Base-by-base conservation (phyloP, 1,140 invertebrate species). In the Sesamia nonagrioides region DNA sequence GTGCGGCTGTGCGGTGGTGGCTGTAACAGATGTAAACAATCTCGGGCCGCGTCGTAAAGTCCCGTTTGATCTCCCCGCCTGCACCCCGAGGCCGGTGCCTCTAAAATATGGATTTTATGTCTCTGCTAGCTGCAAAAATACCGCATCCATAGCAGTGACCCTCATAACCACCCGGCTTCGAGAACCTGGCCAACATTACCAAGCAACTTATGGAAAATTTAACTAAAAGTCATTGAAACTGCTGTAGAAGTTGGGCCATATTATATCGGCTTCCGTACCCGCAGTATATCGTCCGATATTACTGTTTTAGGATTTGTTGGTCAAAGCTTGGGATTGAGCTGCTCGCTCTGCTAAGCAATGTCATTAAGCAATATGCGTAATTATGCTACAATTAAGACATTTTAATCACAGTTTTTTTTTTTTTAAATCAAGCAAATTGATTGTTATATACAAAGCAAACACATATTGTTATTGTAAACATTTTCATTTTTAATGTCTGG, bases 21-120 rank as follows among this genome's bases (percentile, higher is more conserved):
- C 81, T 86, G 91, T 88, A 91, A 88, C 93, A 94, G 91, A 94
- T 94, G 93, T 94, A 94, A 94, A 94, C 93, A 94, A 91, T 92
- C 91, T 90, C 90, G 88, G 88, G 75, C 89, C 82, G 86, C 87
- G 92, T 89, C 91, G 86, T 94, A 93, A 94, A 94, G 80, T 90
- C 87, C 81, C 89, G 93, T 94, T 94, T 94, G 93, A 94, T 94
- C 89, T 92, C 83, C 88, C 89, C 90, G 86, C 85, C 77, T 78
- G 56, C 89, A 86, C 84, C 83, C 77, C 77, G 66, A 54, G 58
- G 48, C 80, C 77, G 81, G 76, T 80, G 88, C 87, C 88, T 91
- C 88, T 92, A 90, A 92, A 93, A 91, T 94, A 93, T 94, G 89
- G 86, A 93, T 92, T 93, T 94, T 93, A 93, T 93, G 88, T 86